Conservation (phyloP, 2,113 vertebrate species). For the Perccottus glenii region DNA sequence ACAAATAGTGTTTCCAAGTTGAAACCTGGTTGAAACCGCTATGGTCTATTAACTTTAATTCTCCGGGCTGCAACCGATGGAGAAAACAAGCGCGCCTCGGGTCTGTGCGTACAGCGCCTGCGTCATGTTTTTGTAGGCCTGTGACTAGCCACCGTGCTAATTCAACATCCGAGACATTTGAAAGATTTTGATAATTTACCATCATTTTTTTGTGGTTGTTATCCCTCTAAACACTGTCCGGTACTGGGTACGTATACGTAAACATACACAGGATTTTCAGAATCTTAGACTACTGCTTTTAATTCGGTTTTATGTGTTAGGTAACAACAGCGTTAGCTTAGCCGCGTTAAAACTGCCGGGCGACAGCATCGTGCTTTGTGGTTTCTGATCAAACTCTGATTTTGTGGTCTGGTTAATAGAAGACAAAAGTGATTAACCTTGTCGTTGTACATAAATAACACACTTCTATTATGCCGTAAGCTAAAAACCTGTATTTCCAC, state of each 20-base stretch:
- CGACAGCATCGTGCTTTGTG: slow-evolving; percentile 41
- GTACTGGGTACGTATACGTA: slow-evolving; percentile 55
- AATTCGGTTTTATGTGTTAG: slow-evolving; percentile 13
- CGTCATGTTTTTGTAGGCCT: slow-evolving; percentile 53
- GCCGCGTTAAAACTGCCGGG: slow-evolving; percentile 29
- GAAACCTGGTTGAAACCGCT: too few relatives aligned
- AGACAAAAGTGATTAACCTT: too few relatives aligned
- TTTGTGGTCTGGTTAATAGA: background rate
- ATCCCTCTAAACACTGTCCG: background rate
- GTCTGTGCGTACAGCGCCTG: slow-evolving; percentile 32
- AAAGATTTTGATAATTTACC: slow-evolving; percentile 18
- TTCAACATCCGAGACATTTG: slow-evolving; percentile 23
- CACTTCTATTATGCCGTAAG: too few relatives aligned
- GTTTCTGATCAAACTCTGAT: slow-evolving; percentile 28
- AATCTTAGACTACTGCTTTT: background rate
- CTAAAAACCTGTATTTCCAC: too few relatives aligned
- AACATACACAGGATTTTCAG: background rate
- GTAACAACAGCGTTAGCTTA: slow-evolving; percentile 40
- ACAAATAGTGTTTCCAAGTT: too few relatives aligned
- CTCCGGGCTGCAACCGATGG: background rate
- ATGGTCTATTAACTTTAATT: too few relatives aligned
- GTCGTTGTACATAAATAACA: too few relatives aligned
- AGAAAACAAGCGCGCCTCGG: slow-evolving; percentile 35
- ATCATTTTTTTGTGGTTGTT: background rate
- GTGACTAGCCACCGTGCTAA: slow-evolving; percentile 54